Evolutionary conservation across 2,797 vertebrate species (phyloP), one percentile per base, ranked within the genome.

Genomic region (Cynopterus sphinx): DNA sequence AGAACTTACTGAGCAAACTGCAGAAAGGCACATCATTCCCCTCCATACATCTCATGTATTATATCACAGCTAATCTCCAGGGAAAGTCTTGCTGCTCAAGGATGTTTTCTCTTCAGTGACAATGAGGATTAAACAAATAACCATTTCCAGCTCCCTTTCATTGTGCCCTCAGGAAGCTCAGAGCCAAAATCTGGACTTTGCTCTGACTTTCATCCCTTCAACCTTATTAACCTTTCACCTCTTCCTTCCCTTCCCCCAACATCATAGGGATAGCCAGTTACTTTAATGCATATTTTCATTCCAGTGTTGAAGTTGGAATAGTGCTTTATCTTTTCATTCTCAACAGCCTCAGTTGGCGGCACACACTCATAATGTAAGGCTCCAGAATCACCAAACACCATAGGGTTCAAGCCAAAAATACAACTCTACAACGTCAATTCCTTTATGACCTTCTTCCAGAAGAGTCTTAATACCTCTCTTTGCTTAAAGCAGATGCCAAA

Each of bases 401-500:
- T 11, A 24, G 77, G 17, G 26, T 33, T 26, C 31, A 74, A 65
- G 31, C 7, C 49, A 89, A 39, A 24, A 36, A 36, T 13, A 85
- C 33, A 86, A 87, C 10, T 55, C 26, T 84, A 7, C 9, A 28
- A 17, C 36, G 13, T 67, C 21, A 78, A 39, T 33, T 67, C 10
- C 36, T 26, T 68, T 33, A 24, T 21, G 16, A 21, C 15, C 11
- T 5, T 82, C 39, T 55, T 26, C 57, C 21, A 46, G 59, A 83
- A 12, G 46, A 46, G 16, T 10, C 43, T 90, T 67, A 26, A 9
- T 81, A n/a, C 3, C 12, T 84, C 24, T 46, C 26, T 26, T 77
- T 84, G 43, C 39, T 97, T 85, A 63, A 12, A 71, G 36, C 13
- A 75, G 51, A 90, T 51, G 26, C n/a, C 26, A 55, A 46, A 28